Conservation (phyloP, 1,140 invertebrate genomes). For the Caenorhabditis latens region DNA sequence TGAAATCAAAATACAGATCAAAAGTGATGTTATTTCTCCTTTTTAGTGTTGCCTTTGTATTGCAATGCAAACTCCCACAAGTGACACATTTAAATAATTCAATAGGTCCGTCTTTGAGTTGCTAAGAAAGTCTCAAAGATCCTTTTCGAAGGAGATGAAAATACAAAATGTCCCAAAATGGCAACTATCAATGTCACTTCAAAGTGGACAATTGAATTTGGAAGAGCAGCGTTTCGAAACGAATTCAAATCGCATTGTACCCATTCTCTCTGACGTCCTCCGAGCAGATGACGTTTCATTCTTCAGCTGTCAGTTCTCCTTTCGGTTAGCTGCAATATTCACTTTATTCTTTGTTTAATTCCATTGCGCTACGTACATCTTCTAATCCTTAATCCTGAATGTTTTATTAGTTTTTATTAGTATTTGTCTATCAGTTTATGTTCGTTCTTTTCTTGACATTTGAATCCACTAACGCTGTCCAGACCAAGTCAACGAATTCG, state of each 20-base stretch:
- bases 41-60: constrained; percentile 16
- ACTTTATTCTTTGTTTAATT: not conserved
- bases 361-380: not conserved
- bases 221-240: constrained; percentile 4
- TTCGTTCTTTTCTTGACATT: not conserved
- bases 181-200: constrained; percentile 54
- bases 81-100: constrained; percentile 51
- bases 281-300: constrained; percentile 24
- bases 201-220: constrained; percentile 38
- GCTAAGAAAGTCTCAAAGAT: constrained; percentile 49
- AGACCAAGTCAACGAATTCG: too few species aligned
- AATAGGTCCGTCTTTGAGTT: constrained; percentile 43
- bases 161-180: constrained; percentile 23
- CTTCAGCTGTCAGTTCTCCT: not conserved
- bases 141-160: not conserved
- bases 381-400: not conserved
- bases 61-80: constrained; percentile 39
- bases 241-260: constrained; percentile 37
- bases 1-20: not conserved
- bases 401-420: constrained; percentile 9
- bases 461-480: not conserved
- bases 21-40: constrained; percentile 9
- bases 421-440: not conserved
- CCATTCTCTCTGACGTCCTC: constrained; percentile 42
- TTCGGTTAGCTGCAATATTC: not conserved